Conservation (phyloP, 92 coral and sea anemone species). For the Palythoa grandiflora region DNA sequence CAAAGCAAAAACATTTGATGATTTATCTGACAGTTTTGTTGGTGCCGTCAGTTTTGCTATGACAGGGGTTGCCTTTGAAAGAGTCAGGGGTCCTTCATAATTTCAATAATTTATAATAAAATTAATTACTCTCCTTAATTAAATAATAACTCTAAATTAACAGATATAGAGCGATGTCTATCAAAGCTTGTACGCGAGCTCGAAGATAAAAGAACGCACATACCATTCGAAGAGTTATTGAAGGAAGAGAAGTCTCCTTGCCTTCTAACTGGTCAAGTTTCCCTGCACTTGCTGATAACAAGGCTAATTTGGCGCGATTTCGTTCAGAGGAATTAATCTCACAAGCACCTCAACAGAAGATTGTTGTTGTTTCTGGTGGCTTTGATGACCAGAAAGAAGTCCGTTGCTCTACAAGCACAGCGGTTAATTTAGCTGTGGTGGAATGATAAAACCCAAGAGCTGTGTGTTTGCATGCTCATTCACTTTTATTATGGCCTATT, state of each 20-base stretch:
- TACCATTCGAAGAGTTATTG: conserved; percentile 52
- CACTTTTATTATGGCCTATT: too few relatives aligned
- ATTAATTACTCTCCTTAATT: too few relatives aligned
- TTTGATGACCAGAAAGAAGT: conserved; percentile 58
- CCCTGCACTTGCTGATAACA: conserved; percentile 63
- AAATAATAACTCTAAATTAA: too few relatives aligned
- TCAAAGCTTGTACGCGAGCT: conserved; percentile 49
- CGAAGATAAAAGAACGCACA: conserved; percentile 46
- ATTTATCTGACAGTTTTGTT: conserved; percentile 49
- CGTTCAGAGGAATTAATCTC: conserved; percentile 50
- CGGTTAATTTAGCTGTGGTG: too few relatives aligned
- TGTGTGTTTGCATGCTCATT: too few relatives aligned
- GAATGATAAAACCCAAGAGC: too few relatives aligned
- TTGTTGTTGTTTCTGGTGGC: conserved; percentile 61
- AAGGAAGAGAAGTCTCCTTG: conserved; percentile 57
- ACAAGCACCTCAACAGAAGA: conserved; percentile 54
- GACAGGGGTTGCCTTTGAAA: conserved; percentile 60
- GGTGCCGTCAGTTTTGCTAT: conserved; percentile 35
- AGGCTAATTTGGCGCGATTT: conserved; percentile 67
- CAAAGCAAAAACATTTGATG: conserved; percentile 69
- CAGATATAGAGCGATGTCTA: conserved; percentile 48
- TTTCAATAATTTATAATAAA: too few relatives aligned
- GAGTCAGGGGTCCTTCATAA: background rate
- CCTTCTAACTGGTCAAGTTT: conserved; percentile 64
- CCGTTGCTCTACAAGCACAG: conserved; percentile 34